These are phyloP conservation scores for Heliconius hewitsoni DNA, from an alignment of 1,140 invertebrate species.

Conservation along the genomic window DNA sequence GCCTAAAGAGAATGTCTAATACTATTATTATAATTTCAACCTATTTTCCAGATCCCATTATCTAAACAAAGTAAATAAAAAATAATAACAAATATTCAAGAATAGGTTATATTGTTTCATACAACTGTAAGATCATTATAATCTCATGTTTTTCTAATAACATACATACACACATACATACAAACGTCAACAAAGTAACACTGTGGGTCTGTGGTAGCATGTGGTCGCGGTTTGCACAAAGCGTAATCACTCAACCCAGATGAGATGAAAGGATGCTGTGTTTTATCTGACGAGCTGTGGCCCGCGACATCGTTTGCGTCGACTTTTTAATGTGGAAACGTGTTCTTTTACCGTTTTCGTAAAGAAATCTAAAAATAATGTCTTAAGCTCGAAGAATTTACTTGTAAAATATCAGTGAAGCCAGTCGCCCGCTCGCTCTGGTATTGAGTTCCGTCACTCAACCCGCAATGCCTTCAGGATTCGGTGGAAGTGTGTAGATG, in stretches of 20 bases:
- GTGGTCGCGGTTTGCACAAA: conserved; percentile 4
- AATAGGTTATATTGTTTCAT: not conserved
- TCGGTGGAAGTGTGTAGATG: too few relatives aligned
- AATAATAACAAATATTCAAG: not conserved
- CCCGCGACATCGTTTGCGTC: not conserved
- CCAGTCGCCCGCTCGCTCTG: not conserved
- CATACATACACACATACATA: not conserved
- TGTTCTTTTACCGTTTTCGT: too few relatives aligned
- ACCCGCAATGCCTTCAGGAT: not conserved
- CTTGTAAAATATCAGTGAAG: too few relatives aligned
- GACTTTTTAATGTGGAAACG: not conserved
- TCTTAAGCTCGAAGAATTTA: too few relatives aligned
- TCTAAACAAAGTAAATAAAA: not conserved
- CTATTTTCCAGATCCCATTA: too few relatives aligned
- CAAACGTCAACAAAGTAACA: not conserved
- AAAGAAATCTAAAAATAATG: too few relatives aligned
- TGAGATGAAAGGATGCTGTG: conserved; percentile 10
- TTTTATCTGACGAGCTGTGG: not conserved
- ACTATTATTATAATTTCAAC: too few relatives aligned
- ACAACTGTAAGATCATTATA: conserved; percentile 9
- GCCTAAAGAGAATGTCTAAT: too few relatives aligned
- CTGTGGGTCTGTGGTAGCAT: not conserved
- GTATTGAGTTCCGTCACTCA: not conserved
- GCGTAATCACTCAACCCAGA: conserved; percentile 14
- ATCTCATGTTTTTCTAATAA: conserved; percentile 9